Evolutionary conservation across 1,140 invertebrate genomes (phyloP).

Genomic region (Lanistes nyassanus): DNA sequence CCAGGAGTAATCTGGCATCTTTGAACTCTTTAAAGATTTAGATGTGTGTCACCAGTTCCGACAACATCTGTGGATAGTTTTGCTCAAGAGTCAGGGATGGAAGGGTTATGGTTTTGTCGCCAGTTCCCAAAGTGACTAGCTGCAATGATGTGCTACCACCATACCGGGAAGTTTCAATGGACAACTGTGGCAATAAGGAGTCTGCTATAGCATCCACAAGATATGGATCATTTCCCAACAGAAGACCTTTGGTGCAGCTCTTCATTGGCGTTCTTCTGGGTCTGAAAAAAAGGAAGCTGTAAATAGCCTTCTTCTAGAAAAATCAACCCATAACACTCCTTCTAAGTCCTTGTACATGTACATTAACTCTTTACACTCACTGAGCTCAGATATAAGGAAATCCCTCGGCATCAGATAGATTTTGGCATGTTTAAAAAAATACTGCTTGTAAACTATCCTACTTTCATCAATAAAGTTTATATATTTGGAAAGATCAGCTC

Average conservation of each 20-base stretch:
- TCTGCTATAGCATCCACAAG: constrained; percentile 67
- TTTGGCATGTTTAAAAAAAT: too few relatives aligned
- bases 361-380: too few relatives aligned
- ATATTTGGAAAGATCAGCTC: too few relatives aligned
- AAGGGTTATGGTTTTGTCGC: constrained; percentile 66
- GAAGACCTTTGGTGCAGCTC: constrained; percentile 50
- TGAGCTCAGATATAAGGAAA: too few relatives aligned
- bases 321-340: too few relatives aligned
- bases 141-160: constrained; percentile 54
- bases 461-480: too few relatives aligned
- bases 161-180: constrained; percentile 52
- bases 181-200: constrained; percentile 67
- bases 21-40: constrained; percentile 20
- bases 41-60: constrained; percentile 68
- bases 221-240: constrained; percentile 69
- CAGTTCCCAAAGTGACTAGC: constrained; percentile 65
- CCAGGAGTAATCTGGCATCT: too few relatives aligned
- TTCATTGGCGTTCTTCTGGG: constrained; percentile 42
- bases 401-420: too few relatives aligned
- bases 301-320: too few relatives aligned
- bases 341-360: too few relatives aligned
- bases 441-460: too few relatives aligned
- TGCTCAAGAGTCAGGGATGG: constrained; percentile 69
- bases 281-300: constrained; percentile 27
- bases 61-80: constrained; percentile 70